phyloP scores from a whole-genome alignment of 2,888 invertebrate genomes.

The Caenorhabditis parvicauda region DNA sequence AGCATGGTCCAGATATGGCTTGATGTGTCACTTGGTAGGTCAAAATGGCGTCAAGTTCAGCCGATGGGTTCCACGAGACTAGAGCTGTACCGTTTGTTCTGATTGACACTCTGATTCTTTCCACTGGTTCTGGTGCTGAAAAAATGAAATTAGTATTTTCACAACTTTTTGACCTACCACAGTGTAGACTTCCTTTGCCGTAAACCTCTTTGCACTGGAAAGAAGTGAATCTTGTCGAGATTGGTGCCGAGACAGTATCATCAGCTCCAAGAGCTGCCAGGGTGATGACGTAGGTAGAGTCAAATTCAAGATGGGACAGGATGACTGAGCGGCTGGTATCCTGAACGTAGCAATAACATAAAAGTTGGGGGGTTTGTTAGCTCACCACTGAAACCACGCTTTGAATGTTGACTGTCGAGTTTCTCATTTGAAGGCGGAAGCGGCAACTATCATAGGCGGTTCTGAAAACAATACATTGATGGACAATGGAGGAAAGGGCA shows the following conservation, averaged over 20 bases:
- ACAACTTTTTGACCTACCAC: slow-evolving; percentile 34
- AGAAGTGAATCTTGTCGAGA: slow-evolving; percentile 36
- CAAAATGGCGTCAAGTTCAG: slow-evolving; percentile 42
- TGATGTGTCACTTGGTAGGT: slow-evolving; percentile 47
- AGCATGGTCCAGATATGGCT: slow-evolving; percentile 30
- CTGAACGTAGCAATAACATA: slow-evolving; percentile 6
- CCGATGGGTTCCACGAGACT: slow-evolving; percentile 51
- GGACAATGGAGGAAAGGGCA: slow-evolving; percentile 1
- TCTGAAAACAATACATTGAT: slow-evolving; percentile 13
- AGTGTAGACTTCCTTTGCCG: slow-evolving; percentile 53
- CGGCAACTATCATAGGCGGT: slow-evolving; percentile 37
- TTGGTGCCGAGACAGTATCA: slow-evolving; percentile 14
- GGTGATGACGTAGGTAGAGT: slow-evolving; percentile 34
- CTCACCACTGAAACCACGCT: slow-evolving; percentile 24
- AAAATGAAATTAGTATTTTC: neutral
- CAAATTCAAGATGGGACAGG: slow-evolving; percentile 41
- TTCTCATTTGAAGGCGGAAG: slow-evolving; percentile 33
- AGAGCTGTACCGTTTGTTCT: slow-evolving; percentile 42
- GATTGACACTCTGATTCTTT: slow-evolving; percentile 41
- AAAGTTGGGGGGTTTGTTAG: neutral
- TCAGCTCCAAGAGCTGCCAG: slow-evolving; percentile 27
- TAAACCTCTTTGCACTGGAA: slow-evolving; percentile 51
- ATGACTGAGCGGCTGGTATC: slow-evolving; percentile 34
- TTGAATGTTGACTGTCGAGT: slow-evolving; percentile 22
- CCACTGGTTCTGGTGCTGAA: slow-evolving; percentile 56